These are phyloP conservation scores for Drosophila pallidifrons DNA, from an alignment of 1,140 invertebrate genomes.

Conservation along the genomic window DNA sequence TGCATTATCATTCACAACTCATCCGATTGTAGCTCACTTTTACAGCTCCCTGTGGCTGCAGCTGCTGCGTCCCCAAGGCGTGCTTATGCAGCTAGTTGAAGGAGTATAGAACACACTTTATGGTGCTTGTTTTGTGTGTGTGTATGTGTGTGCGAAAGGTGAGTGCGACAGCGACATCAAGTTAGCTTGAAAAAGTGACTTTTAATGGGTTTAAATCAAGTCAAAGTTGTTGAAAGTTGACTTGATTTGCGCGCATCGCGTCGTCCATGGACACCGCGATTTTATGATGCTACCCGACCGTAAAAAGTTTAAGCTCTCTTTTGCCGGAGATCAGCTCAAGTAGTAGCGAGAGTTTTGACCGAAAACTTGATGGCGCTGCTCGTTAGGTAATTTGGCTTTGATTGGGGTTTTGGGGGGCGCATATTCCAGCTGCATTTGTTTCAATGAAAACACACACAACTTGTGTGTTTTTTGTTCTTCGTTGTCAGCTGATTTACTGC, in stretches of 20 bases:
- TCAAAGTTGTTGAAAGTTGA: constrained; percentile 83
- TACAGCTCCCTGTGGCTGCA: constrained; percentile 37
- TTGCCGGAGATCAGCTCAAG: constrained; percentile 70
- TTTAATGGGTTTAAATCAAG: constrained; percentile 84
- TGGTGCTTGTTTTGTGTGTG: constrained; percentile 44
- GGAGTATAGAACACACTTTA: constrained; percentile 32
- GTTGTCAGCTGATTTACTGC: constrained; percentile 1
- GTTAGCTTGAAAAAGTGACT: constrained; percentile 77
- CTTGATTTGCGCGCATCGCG: constrained; percentile 74
- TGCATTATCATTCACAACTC: constrained; percentile 81
- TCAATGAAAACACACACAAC: constrained; percentile 73
- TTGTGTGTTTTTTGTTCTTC: constrained; percentile 20
- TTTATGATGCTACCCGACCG: constrained; percentile 74
- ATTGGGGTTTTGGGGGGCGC: constrained; percentile 68
- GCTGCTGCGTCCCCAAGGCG: constrained; percentile 47
- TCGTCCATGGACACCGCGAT: constrained; percentile 43
- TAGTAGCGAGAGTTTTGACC: not conserved
- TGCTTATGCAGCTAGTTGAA: constrained; percentile 62
- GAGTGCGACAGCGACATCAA: constrained; percentile 51
- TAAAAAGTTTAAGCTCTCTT: constrained; percentile 74
- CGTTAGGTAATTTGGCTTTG: constrained; percentile 82
- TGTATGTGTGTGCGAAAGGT: constrained; percentile 36
- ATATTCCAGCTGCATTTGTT: constrained; percentile 80
- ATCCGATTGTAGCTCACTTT: constrained; percentile 74
- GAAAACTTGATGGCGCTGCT: constrained; percentile 71